Conservation (phyloP, 92 coral and sea anemone species). For the Pocillopora meandrina region DNA sequence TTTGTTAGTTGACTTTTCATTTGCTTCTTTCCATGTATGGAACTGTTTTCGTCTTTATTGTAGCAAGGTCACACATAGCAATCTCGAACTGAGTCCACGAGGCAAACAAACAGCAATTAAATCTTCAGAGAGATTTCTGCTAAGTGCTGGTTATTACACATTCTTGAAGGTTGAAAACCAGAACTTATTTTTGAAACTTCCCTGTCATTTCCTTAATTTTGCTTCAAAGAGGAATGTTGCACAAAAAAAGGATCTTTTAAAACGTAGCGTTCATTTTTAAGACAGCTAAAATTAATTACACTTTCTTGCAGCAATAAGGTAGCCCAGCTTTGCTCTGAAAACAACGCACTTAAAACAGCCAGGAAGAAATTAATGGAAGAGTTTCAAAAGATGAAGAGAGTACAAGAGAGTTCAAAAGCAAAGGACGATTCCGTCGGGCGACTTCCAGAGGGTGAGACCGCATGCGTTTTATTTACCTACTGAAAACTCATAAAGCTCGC, state of each 20-base stretch:
- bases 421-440: neutral
- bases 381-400: neutral
- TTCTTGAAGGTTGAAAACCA: neutral
- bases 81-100: no score
- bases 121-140: no score
- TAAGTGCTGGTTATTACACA: no score
- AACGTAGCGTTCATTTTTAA: neutral
- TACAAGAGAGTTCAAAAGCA: neutral
- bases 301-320: slow-evolving; percentile 36
- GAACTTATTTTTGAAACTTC: neutral
- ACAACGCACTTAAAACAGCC: slow-evolving; percentile 16
- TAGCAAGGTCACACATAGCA: no score
- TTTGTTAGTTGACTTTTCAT: neutral
- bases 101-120: no score
- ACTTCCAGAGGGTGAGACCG: slow-evolving; percentile 16
- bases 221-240: slow-evolving; percentile 4
- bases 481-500: neutral
- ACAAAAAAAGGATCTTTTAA: slow-evolving; percentile 6
- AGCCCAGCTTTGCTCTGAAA: slow-evolving; percentile 30
- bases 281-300: neutral
- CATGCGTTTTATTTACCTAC: neutral
- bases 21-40: neutral
- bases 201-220: neutral
- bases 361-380: slow-evolving; percentile 33
- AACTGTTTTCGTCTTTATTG: neutral